Conservation (phyloP, 2,888 invertebrate species). For the Aromia moschata region DNA sequence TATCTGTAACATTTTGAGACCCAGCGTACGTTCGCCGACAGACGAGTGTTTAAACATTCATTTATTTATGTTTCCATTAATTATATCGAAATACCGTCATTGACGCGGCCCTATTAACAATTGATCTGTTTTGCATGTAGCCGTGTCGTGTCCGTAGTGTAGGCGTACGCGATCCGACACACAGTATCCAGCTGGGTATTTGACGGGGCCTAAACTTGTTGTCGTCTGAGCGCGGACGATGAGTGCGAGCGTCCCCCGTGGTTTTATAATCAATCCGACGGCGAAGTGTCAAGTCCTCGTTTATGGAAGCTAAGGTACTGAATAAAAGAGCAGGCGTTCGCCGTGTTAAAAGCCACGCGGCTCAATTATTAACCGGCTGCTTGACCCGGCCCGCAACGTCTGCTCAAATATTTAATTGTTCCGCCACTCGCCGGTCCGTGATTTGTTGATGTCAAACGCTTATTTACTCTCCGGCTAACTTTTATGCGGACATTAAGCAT, state of each 20-base stretch:
- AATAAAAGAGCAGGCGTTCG: constrained; percentile 63
- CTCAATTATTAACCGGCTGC: constrained; percentile 63
- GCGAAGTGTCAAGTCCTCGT: constrained; percentile 64
- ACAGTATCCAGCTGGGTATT: constrained; percentile 14
- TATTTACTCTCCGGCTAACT: constrained; percentile 54
- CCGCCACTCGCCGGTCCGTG: constrained; percentile 59
- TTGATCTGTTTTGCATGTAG: constrained; percentile 3
- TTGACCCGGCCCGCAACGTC: constrained; percentile 61
- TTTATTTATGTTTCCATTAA: not conserved
- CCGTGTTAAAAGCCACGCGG: constrained; percentile 64
- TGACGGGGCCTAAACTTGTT: constrained; percentile 20
- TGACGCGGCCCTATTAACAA: not conserved
- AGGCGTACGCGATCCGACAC: not conserved
- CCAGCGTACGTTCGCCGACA: too few species aligned
- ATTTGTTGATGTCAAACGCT: constrained; percentile 60
- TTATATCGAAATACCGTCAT: not conserved
- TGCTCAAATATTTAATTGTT: constrained; percentile 64
- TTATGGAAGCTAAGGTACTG: constrained; percentile 62
- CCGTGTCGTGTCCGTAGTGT: not conserved
- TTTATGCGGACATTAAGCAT: constrained; percentile 47
- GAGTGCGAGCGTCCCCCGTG: constrained; percentile 55
- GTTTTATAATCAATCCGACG: constrained; percentile 61
- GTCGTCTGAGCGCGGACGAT: constrained; percentile 40
- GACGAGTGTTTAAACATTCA: not conserved
- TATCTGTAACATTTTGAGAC: too few species aligned